phyloP scores from a whole-genome alignment of 2,113 vertebrate species.

The Pteruthius melanotis region DNA sequence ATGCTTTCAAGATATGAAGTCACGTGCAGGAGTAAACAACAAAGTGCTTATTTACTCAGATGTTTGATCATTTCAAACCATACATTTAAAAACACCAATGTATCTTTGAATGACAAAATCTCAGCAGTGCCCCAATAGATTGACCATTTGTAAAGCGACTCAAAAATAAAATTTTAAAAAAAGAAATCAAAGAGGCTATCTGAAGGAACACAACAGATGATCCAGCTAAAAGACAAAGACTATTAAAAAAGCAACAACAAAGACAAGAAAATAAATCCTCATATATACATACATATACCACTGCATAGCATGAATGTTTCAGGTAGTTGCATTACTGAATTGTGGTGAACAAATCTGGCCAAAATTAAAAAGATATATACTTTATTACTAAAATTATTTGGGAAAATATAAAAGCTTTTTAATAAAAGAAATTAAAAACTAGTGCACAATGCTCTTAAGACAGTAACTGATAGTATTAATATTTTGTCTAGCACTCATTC shows the following conservation, averaged over 20 bases:
- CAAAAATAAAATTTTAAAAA: background rate
- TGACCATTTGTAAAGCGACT: background rate
- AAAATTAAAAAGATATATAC: background rate
- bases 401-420: background rate
- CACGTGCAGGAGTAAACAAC: constrained; percentile 42
- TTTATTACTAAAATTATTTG: background rate
- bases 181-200: constrained; percentile 26
- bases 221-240: constrained; percentile 23
- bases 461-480: background rate
- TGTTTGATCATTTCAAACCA: constrained; percentile 52
- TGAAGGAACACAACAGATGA: constrained; percentile 26
- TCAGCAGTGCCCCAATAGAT: background rate
- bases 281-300: background rate
- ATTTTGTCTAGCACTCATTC: constrained; percentile 11
- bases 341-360: background rate
- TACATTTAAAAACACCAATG: constrained; percentile 42
- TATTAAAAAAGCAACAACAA: constrained; percentile 16
- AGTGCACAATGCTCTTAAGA: background rate
- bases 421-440: background rate
- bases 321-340: background rate
- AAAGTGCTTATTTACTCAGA: background rate
- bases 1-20: constrained; percentile 19
- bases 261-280: constrained; percentile 16
- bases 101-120: constrained; percentile 59
- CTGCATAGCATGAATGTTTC: background rate